A percentile compares a stretch with the other conserved stretches of the same genome.
phyloP scores from a whole-genome alignment of 2,888 invertebrate species.

The Lingula anatina region DNA sequence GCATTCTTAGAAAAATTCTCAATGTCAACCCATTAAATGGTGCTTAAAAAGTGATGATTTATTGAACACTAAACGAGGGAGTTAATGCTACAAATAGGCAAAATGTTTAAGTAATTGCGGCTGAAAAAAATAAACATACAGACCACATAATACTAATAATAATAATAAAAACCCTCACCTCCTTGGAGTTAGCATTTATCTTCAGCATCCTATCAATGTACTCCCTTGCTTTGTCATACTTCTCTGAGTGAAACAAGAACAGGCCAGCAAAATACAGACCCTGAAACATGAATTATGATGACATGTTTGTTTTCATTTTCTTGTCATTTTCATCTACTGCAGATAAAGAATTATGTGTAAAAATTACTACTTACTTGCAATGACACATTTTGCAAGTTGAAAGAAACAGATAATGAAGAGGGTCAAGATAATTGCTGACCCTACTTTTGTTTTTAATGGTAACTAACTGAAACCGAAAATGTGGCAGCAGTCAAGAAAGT shows the following conservation, averaged over 20 bases:
- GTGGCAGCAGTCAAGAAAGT: too few relatives aligned
- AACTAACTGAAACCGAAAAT: not conserved
- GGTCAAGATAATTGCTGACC: not conserved
- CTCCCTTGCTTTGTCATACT: constrained; percentile 76
- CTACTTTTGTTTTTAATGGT: not conserved
- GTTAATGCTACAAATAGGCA: not conserved
- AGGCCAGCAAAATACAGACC: constrained; percentile 73
- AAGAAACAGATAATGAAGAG: not conserved
- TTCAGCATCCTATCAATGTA: constrained; percentile 74
- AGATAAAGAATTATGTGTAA: too few relatives aligned
- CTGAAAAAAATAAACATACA: not conserved
- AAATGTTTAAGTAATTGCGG: too few relatives aligned
- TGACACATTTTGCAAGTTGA: too few relatives aligned
- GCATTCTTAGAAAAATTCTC: too few relatives aligned
- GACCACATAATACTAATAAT: constrained; percentile 2
- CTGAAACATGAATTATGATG: constrained; percentile 41
- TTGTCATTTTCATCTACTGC: not conserved
- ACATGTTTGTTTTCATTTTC: not conserved
- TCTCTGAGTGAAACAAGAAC: constrained; percentile 68
- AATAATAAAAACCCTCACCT: constrained; percentile 24
- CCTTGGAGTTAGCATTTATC: constrained; percentile 49
- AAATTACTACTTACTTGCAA: too few relatives aligned
- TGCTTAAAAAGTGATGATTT: too few relatives aligned
- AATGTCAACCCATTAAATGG: too few relatives aligned
- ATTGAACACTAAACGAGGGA: not conserved